Evolutionary conservation across 2,888 invertebrate species (phyloP).

Genomic region (Chrysotoxum bicinctum): DNA sequence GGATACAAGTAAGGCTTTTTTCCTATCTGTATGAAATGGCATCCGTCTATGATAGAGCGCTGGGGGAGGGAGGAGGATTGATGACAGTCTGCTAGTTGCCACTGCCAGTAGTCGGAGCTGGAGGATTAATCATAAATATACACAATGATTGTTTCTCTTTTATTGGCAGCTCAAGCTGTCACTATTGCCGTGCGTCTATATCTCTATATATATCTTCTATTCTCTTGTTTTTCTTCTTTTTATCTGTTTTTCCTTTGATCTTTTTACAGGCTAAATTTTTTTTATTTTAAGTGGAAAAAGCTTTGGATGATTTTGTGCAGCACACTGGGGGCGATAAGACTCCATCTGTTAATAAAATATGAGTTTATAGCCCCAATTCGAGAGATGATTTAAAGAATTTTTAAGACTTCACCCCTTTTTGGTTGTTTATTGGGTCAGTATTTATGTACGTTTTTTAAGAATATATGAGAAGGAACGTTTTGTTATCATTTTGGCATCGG

Average conservation of each 20-base stretch:
- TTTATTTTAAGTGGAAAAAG: constrained; percentile 1
- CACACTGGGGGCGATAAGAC: constrained; percentile 10
- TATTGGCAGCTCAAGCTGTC: constrained; percentile 36
- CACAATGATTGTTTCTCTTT: constrained; percentile 42
- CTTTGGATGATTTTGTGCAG: constrained; percentile 5
- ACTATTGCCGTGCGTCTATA: not conserved
- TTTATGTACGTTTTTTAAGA: not conserved
- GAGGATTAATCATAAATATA: constrained; percentile 40
- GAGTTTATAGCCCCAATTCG: constrained; percentile 38
- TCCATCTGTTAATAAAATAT: constrained; percentile 50
- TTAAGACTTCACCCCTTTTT: not conserved
- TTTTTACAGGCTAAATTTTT: constrained; percentile 4
- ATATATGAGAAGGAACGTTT: not conserved
- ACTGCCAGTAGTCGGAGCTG: constrained; percentile 7
- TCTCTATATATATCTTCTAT: constrained; percentile 5
- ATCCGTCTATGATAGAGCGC: not conserved
- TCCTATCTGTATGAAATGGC: not conserved
- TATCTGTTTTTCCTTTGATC: constrained; percentile 39
- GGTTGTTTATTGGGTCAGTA: not conserved
- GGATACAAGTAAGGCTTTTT: constrained; percentile 20
- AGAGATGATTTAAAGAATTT: constrained; percentile 3
- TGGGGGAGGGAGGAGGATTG: not conserved
- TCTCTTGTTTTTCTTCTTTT: constrained; percentile 9
- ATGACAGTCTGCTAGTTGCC: not conserved
- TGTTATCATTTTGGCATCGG: no score